Conservation (phyloP, 2,113 vertebrate genomes). For the Eulacestoma nigropectus region DNA sequence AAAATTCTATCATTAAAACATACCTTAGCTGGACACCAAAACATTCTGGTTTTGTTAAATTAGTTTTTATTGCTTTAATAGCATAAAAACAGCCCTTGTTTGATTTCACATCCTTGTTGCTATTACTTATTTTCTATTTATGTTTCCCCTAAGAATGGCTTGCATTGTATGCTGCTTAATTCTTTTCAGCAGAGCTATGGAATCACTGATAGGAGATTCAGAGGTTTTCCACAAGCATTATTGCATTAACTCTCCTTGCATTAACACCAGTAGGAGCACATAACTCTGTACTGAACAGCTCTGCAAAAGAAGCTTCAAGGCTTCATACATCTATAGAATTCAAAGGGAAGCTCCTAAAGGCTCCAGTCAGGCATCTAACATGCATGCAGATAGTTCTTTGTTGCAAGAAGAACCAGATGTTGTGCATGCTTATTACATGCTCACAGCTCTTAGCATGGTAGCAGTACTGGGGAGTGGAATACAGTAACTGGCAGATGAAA, state of each 20-base stretch:
- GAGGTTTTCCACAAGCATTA: not conserved
- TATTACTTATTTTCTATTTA: not conserved
- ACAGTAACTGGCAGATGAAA: not conserved
- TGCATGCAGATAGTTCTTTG: not conserved
- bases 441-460: not conserved
- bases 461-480: not conserved
- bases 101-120: not conserved
- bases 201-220: not conserved
- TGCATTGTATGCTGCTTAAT: not conserved
- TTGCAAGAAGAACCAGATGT: not conserved
- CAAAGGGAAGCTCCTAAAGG: not conserved
- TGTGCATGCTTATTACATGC: not conserved
- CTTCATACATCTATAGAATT: not conserved
- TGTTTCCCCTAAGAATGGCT: not conserved
- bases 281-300: not conserved
- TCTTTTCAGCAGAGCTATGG: not conserved
- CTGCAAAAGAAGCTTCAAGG: not conserved
- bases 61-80: not conserved
- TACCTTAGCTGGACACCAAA: not conserved
- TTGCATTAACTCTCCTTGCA: not conserved
- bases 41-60: not conserved
- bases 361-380: not conserved
- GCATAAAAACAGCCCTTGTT: not conserved
- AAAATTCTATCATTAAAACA: not conserved
- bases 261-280: not conserved